Base-by-base conservation (phyloP, 2,113 vertebrate species). In the Megaleporinus macrocephalus region DNA sequence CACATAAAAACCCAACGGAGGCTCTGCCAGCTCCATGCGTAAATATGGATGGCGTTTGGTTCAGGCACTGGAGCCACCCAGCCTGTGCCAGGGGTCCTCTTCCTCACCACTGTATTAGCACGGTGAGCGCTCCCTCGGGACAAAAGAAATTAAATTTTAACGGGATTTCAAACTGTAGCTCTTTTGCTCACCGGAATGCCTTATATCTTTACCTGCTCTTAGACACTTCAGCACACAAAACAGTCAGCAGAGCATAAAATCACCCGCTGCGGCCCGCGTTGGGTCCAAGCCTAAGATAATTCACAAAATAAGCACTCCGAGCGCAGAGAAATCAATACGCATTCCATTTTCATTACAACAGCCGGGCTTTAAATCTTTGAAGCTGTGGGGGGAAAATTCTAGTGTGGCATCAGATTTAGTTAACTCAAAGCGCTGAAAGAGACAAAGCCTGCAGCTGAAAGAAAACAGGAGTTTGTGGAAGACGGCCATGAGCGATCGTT, bases 31-130 rank as follows among this genome's bases (percentile, higher is more conserved):
- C 1, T 41, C 68, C 71, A 55, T 30, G 55, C 36, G 24, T 55
- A 59, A 65, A 75, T 59, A 82, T 41, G 27, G 33, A 82, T 76
- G 62, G 80, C 55, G 1, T 44, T 61, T 33, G 22, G 76, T 71
- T 33, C 20, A 49, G 30, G 57, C 55, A 18, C 59, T 53, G 59
- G 49, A 27, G 68, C 55, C 55, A 14, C 30, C 30, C 16, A 4
- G 24, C 70, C 24, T 20, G 49, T 62, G 73, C 83, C 62, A 57
- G 70, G 63, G 71, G 78, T 73, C 59, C 73, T 76, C 53, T 75
- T 63, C 69, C 81, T 85, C 66, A 63, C 47, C n/a, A n/a, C 79
- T 76, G 78, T 77, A 83, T 83, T 83, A 85, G 59, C 63, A 22
- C 61, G 55, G 70, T 7, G 3, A 85, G 73, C 71, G 80, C 59